phyloP scores from a whole-genome alignment of 2,888 invertebrate genomes.

The Icerya purchasi region DNA sequence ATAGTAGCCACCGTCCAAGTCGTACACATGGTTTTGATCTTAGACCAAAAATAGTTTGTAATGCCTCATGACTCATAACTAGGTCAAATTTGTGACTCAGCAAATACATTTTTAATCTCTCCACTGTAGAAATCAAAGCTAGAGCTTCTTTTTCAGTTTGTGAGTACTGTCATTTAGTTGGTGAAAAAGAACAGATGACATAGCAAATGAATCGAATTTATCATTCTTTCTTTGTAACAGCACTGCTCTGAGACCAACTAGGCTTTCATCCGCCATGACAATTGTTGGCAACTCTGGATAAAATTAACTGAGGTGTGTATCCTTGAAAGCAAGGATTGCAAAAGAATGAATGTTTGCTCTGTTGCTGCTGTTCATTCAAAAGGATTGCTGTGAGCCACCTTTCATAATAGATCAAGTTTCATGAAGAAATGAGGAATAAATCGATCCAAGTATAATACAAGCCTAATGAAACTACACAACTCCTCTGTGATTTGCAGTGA shows the following conservation, averaged over 20 bases:
- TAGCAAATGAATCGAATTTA: not conserved
- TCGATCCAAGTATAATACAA: constrained; percentile 1
- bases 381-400: not conserved
- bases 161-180: not conserved
- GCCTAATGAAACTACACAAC: not conserved
- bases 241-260: not conserved
- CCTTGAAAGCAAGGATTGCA: not conserved
- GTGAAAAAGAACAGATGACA: not conserved
- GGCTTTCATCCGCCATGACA: not conserved
- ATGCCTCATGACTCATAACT: not conserved
- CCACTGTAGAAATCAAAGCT: not conserved
- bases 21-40: not conserved
- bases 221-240: too few species aligned
- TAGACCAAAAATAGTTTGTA: not conserved
- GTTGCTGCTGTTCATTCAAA: not conserved
- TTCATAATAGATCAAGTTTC: not conserved
- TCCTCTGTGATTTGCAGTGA: not conserved
- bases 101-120: too few species aligned
- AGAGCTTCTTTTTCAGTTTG: constrained; percentile 5
- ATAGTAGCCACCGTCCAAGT: not conserved
- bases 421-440: constrained; percentile 1
- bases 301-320: not conserved
- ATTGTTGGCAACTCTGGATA: not conserved
- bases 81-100: not conserved
- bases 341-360: not conserved